Evolutionary conservation across 1,140 invertebrate species (phyloP).

Genomic region (Drosophila lini): DNA sequence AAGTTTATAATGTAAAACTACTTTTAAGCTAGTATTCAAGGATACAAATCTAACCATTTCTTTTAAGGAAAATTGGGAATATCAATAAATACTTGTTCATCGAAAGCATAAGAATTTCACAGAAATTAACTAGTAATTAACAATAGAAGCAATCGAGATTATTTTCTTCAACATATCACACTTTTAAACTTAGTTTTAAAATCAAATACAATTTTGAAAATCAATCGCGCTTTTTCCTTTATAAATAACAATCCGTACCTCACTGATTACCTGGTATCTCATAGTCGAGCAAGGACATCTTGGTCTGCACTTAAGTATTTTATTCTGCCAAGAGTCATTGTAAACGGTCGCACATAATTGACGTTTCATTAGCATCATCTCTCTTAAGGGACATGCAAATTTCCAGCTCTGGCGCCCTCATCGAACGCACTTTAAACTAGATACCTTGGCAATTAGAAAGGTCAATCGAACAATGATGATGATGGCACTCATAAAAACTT

Average conservation of each 20-base stretch:
- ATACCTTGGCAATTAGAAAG: conserved; percentile 64
- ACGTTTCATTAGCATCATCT: conserved; percentile 77
- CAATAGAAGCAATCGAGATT: too few relatives aligned
- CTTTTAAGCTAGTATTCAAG: too few relatives aligned
- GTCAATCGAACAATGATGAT: conserved; percentile 43
- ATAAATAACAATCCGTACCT: not conserved
- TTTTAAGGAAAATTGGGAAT: too few relatives aligned
- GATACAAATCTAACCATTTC: too few relatives aligned
- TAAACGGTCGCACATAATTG: conserved; percentile 73
- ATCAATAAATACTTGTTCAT: too few relatives aligned
- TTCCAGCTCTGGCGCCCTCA: conserved; percentile 7
- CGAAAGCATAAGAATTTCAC: too few relatives aligned
- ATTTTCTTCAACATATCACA: too few relatives aligned
- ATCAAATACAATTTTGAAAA: not conserved
- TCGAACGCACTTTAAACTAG: conserved; percentile 55
- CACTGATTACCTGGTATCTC: not conserved
- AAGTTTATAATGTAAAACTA: too few relatives aligned
- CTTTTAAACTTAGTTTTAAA: too few relatives aligned
- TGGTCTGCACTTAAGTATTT: not conserved
- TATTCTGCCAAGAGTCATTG: conserved; percentile 8
- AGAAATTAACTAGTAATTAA: too few relatives aligned
- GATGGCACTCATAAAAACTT: conserved; percentile 44
- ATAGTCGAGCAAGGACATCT: not conserved
- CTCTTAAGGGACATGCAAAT: conserved; percentile 60
- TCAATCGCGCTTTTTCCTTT: too few relatives aligned